phyloP scores from a whole-genome alignment of 2,113 vertebrate species.

The Numida meleagris region DNA sequence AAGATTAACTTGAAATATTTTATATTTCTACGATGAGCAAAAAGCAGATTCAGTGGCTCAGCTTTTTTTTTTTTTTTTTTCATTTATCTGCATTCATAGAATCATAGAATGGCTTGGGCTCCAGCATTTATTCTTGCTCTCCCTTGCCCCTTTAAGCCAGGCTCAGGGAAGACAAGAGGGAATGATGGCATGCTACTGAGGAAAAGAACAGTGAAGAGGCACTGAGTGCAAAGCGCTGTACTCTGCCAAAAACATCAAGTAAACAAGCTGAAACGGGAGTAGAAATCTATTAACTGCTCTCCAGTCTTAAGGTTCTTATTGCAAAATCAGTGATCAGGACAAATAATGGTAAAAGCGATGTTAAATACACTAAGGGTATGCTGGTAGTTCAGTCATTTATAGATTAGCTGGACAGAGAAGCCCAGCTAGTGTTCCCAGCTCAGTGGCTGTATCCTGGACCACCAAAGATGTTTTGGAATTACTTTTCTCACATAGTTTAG shows the following conservation, averaged over 20 bases:
- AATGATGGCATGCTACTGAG: neutral
- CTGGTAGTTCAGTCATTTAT: neutral
- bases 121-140: neutral
- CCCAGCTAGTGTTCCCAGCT: neutral
- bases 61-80: neutral
- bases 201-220: neutral
- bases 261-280: slow-evolving; percentile 47
- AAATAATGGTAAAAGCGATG: slow-evolving; percentile 7
- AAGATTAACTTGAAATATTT: neutral
- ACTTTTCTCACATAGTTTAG: neutral
- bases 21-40: neutral
- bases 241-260: neutral
- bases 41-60: neutral
- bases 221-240: neutral
- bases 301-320: slow-evolving; percentile 18
- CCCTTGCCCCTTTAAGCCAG: slow-evolving; percentile 18
- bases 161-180: neutral
- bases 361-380: neutral
- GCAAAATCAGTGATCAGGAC: slow-evolving; percentile 3
- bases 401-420: neutral
- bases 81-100: neutral
- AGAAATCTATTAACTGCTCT: slow-evolving; percentile 50
- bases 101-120: neutral
- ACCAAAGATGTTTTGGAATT: neutral
- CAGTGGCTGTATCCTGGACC: neutral